Evolutionary conservation across 2,797 vertebrate species (phyloP).

Genomic region (Chloroceryle amazona): DNA sequence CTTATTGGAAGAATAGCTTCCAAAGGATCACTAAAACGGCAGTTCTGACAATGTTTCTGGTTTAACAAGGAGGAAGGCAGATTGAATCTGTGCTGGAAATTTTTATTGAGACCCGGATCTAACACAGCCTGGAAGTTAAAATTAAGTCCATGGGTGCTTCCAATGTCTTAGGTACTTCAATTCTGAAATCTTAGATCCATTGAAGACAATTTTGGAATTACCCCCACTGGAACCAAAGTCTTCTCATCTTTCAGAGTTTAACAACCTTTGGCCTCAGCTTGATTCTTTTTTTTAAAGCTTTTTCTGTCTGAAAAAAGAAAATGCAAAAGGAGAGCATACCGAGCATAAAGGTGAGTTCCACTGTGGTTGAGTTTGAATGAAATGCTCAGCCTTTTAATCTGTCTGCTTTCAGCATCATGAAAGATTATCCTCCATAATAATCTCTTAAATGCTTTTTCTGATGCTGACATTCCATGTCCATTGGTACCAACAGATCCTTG

Average conservation of each 20-base stretch:
- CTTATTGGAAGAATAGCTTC: neutral
- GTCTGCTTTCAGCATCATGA: neutral
- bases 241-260: neutral
- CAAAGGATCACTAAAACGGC: neutral
- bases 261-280: neutral
- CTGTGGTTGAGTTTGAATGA: neutral
- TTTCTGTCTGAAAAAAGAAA: neutral
- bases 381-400: constrained; percentile 1
- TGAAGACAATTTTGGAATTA: neutral
- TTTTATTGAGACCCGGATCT: neutral
- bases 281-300: neutral
- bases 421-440: neutral
- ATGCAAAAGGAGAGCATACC: neutral
- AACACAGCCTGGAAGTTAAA: neutral
- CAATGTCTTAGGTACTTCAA: neutral
- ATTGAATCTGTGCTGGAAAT: neutral
- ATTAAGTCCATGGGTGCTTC: neutral
- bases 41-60: neutral
- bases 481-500: neutral
- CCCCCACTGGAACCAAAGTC: neutral
- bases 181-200: neutral
- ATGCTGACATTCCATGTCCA: neutral
- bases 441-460: constrained; percentile 14
- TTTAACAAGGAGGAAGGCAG: neutral
- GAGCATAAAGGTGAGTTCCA: neutral